Evolutionary conservation across 2,888 invertebrate species (phyloP).

Genomic region (Amorpha juglandis): DNA sequence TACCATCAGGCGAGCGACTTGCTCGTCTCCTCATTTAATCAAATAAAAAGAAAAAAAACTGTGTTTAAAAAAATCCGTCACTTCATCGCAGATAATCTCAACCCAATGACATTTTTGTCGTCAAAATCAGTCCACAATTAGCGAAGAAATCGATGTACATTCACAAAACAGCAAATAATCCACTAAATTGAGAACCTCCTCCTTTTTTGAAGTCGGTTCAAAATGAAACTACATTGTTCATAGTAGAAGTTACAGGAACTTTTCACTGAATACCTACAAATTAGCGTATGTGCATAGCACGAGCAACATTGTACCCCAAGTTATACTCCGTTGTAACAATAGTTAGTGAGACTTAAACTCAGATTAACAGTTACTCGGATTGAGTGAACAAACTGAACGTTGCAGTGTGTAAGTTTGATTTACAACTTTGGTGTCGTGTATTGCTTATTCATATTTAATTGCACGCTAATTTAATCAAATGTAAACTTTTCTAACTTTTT

Average conservation of each 20-base stretch:
- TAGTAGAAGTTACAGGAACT: not conserved
- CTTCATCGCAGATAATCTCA: too few relatives aligned
- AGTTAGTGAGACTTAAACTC: constrained; percentile 41
- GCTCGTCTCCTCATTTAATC: too few relatives aligned
- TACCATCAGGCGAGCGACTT: too few relatives aligned
- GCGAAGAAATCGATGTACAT: too few relatives aligned
- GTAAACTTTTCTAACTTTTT: too few relatives aligned
- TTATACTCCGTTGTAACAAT: constrained; percentile 32
- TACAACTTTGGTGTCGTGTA: constrained; percentile 41
- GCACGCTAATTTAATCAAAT: not conserved
- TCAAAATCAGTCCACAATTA: too few relatives aligned
- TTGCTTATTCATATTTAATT: constrained; percentile 16
- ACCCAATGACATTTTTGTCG: too few relatives aligned
- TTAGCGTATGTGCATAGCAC: not conserved
- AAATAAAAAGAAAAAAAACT: too few relatives aligned
- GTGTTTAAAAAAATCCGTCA: too few relatives aligned
- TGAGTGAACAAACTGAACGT: constrained; percentile 42
- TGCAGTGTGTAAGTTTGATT: constrained; percentile 48
- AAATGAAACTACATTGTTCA: constrained; percentile 1
- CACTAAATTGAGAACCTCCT: too few relatives aligned
- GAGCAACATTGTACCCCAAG: constrained; percentile 10
- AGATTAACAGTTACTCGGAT: constrained; percentile 43
- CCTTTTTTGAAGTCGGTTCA: too few relatives aligned
- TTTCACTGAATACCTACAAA: constrained; percentile 4
- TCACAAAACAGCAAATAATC: too few relatives aligned